Evolutionary conservation across 2,113 vertebrate genomes (phyloP).

Genomic region (Cromileptes altivelis): DNA sequence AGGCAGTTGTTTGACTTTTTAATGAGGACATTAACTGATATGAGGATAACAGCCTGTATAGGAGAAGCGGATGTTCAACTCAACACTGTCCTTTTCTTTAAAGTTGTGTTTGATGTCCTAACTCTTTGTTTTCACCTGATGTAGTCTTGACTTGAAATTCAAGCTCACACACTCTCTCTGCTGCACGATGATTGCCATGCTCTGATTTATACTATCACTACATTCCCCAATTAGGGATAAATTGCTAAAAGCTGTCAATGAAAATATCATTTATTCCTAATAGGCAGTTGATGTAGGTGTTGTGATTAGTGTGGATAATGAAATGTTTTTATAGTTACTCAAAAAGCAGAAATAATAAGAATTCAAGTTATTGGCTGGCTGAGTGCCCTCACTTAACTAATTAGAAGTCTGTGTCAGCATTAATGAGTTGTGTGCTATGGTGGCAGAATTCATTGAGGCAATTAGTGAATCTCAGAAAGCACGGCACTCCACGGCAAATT

Average conservation of each 20-base stretch:
- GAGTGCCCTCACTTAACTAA: conserved; percentile 74
- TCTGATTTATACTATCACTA: conserved; percentile 5
- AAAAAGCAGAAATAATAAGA: conserved; percentile 71
- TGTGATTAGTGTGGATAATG: conserved; percentile 50
- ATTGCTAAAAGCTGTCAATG: conserved; percentile 17
- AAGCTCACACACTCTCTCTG: conserved; percentile 9
- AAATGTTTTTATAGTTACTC: conserved; percentile 58
- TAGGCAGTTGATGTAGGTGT: conserved; percentile 26
- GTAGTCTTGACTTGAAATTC: conserved; percentile 21
- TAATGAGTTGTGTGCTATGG: conserved; percentile 68
- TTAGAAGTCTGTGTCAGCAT: conserved; percentile 72
- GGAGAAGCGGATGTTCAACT: background rate
- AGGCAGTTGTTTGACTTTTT: conserved; percentile 8
- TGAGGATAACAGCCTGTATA: background rate
- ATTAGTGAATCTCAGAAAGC: conserved; percentile 61
- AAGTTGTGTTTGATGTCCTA: background rate
- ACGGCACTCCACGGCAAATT: conserved; percentile 36
- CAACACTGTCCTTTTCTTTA: background rate
- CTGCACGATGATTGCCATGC: conserved; percentile 19
- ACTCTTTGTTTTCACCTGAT: conserved; percentile 1
- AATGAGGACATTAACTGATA: conserved; percentile 10
- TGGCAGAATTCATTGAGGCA: conserved; percentile 63
- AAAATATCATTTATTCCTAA: background rate
- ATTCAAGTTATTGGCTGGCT: conserved; percentile 62
- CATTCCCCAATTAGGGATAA: conserved; percentile 16